Evolutionary conservation across 2,797 vertebrate species (phyloP).

Genomic region (Valencia hispanica): DNA sequence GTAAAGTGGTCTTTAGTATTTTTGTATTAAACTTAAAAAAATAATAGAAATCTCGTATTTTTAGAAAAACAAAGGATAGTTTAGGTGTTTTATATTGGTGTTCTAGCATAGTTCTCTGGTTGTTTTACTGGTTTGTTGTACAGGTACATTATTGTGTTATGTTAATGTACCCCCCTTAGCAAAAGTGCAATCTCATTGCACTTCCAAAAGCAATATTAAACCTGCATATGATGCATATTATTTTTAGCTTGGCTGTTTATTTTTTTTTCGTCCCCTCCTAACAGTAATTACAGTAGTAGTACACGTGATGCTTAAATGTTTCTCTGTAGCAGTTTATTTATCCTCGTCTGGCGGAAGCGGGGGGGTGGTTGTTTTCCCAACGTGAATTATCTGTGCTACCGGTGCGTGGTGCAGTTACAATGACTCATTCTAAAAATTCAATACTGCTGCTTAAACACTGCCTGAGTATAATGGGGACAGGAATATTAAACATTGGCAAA

Average conservation of each 20-base stretch:
- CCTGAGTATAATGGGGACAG: slow-evolving; percentile 72
- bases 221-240: slow-evolving; percentile 8
- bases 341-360: slow-evolving; percentile 37
- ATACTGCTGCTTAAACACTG: slow-evolving; percentile 77
- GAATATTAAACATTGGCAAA: slow-evolving; percentile 75
- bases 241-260: slow-evolving; percentile 6
- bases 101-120: neutral
- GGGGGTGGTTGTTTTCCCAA: slow-evolving; percentile 61
- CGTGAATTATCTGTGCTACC: slow-evolving; percentile 69
- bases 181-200: slow-evolving; percentile 6
- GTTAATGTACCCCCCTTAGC: slow-evolving; percentile 17
- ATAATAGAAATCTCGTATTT: neutral
- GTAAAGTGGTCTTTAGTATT: neutral
- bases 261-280: slow-evolving; percentile 24
- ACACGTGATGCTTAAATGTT: slow-evolving; percentile 41
- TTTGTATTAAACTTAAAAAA: neutral
- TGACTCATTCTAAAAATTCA: slow-evolving; percentile 74
- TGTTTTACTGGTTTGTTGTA: neutral
- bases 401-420: slow-evolving; percentile 56
- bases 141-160: slow-evolving; percentile 15
- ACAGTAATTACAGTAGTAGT: slow-evolving; percentile 40
- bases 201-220: slow-evolving; percentile 14
- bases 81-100: neutral
- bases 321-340: slow-evolving; percentile 50
- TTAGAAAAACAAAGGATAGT: neutral